Conservation (phyloP, 2,888 invertebrate species). For the Nomada lathburiana region DNA sequence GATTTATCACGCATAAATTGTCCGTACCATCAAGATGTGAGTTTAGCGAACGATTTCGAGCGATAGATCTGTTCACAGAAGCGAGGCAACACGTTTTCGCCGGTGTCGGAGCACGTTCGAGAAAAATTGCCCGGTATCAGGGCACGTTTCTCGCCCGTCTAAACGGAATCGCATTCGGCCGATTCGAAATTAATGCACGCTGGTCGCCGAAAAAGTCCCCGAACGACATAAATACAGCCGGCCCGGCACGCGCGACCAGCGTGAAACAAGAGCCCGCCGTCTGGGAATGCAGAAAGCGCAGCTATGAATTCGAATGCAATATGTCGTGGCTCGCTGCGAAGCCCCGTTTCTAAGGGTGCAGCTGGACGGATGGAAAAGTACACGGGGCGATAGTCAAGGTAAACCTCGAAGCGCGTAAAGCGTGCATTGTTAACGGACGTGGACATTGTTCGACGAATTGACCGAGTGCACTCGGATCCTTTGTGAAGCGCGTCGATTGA, state of each 20-base stretch:
- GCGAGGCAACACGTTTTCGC: background rate
- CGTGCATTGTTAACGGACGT: background rate
- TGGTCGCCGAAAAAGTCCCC: conserved; percentile 48
- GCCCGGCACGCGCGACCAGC: conserved; percentile 69
- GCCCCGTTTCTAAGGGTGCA: conserved; percentile 50
- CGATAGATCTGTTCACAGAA: background rate
- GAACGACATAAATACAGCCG: conserved; percentile 69
- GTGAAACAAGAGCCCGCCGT: conserved; percentile 74
- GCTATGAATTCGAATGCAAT: conserved; percentile 78
- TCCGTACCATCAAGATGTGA: background rate
- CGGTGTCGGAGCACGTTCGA: background rate
- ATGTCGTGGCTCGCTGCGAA: conserved; percentile 52
- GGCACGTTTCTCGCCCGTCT: background rate
- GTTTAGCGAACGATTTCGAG: background rate
- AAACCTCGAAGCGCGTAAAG: conserved; percentile 9
- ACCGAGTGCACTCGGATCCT: background rate
- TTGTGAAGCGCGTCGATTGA: background rate
- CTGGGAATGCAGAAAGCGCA: conserved; percentile 79
- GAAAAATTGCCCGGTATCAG: conserved; percentile 19
- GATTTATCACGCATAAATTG: background rate
- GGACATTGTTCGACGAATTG: background rate
- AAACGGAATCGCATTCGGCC: background rate
- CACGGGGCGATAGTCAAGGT: conserved; percentile 14
- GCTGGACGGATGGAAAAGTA: conserved; percentile 50
- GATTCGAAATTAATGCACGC: conserved; percentile 41